Percentiles rank a stretch among this genome's conserved stretches.
phyloP scores from a whole-genome alignment of 2,797 vertebrate species.

The Ibycter americanus region DNA sequence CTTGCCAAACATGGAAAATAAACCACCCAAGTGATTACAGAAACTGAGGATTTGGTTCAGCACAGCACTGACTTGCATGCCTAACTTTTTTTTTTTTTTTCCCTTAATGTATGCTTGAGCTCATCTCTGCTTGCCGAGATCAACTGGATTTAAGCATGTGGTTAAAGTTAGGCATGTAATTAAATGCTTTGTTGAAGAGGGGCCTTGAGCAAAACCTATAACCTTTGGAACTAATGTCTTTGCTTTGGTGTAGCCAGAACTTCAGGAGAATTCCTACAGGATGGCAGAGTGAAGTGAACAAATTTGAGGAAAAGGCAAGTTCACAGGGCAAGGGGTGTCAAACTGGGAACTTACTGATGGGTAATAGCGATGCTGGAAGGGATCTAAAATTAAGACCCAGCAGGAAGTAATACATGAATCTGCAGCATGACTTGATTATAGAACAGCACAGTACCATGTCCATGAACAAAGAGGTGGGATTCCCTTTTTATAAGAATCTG shows the following conservation, averaged over 20 bases:
- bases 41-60: slow-evolving; percentile 15
- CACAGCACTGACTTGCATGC: background rate
- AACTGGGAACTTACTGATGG: background rate
- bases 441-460: background rate
- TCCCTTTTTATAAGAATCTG: background rate
- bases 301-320: background rate
- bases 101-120: background rate
- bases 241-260: background rate
- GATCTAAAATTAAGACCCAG: background rate
- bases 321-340: background rate
- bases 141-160: background rate
- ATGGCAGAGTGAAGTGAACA: background rate
- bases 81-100: background rate
- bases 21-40: background rate
- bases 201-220: background rate
- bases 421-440: background rate
- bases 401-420: background rate
- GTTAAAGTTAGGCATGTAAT: background rate
- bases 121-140: background rate
- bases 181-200: background rate
- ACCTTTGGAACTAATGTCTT: background rate
- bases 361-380: background rate
- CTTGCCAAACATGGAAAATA: background rate
- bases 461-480: background rate
- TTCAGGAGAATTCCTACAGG: background rate